These are phyloP conservation scores for Cryptotis parvus DNA, from an alignment of 2,113 vertebrate species.

Conservation along the genomic window DNA sequence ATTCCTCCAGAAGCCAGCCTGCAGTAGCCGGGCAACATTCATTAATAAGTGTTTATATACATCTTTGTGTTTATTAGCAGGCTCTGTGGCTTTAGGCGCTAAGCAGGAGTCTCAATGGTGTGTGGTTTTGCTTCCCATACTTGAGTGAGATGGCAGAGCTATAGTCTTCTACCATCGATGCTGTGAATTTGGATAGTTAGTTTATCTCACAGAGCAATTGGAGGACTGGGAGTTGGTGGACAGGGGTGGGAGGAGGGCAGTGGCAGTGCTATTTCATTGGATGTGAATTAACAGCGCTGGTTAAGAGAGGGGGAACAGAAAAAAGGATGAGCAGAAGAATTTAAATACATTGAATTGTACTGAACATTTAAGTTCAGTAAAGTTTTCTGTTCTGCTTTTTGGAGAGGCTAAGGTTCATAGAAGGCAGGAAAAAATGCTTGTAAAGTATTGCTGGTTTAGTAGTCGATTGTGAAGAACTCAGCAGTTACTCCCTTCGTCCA, in stretches of 20 bases:
- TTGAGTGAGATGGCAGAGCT: not conserved
- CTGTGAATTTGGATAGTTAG: not conserved
- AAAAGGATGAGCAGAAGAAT: not conserved
- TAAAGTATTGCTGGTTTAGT: not conserved
- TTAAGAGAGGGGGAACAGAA: not conserved
- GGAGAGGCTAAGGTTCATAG: constrained; percentile 18
- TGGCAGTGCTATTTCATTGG: not conserved
- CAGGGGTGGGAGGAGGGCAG: not conserved
- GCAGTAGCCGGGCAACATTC: constrained; percentile 3
- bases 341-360: not conserved
- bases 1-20: constrained; percentile 26
- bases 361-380: not conserved
- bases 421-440: constrained; percentile 1
- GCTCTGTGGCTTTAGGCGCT: not conserved
- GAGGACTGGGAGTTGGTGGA: too few species aligned
- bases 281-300: not conserved
- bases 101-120: not conserved
- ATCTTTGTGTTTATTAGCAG: constrained; percentile 44
- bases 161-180: not conserved
- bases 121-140: constrained; percentile 48
- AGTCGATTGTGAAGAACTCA: not conserved
- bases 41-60: constrained; percentile 7
- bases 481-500: not conserved
- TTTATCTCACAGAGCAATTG: not conserved
- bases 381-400: constrained; percentile 33